A percentile compares a stretch with the other conserved stretches of the same genome.
Conservation (phyloP, 1,140 invertebrate genomes). For the Pseudoatta argentina region DNA sequence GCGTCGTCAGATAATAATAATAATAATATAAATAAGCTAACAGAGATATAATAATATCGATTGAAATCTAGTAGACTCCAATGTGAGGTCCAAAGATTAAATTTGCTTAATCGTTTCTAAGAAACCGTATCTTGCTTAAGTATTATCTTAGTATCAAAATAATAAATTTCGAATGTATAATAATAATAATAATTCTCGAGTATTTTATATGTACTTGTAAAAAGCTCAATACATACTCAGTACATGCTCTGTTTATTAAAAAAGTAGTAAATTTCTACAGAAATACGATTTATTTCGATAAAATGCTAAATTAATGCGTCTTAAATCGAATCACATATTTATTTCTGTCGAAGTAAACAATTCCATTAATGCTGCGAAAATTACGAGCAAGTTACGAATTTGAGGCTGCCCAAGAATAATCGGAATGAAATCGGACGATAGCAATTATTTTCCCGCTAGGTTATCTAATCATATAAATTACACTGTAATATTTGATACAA, state of each 20-base stretch:
- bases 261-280: not conserved
- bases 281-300: not conserved
- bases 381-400: not conserved
- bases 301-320: not conserved
- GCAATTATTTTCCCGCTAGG: slow-evolving; percentile 28
- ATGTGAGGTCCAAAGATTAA: not conserved
- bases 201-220: slow-evolving; percentile 8
- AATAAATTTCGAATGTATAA: too few relatives aligned
- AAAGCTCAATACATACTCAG: not conserved
- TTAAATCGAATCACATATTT: not conserved
- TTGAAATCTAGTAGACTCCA: not conserved
- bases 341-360: slow-evolving; percentile 25
- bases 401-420: not conserved
- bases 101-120: not conserved
- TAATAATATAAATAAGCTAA: not conserved
- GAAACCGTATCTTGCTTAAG: not conserved
- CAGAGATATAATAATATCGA: not conserved
- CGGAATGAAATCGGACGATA: slow-evolving; percentile 24
- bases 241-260: not conserved
- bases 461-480: slow-evolving; percentile 33
- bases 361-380: not conserved
- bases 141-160: not conserved
- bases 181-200: not conserved
- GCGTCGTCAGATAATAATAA: not conserved
- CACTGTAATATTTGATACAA: slow-evolving; percentile 11